Percentiles rank a stretch among this genome's conserved stretches.
phyloP scores from a whole-genome alignment of 2,113 vertebrate genomes.

The Semnornis frantzii region DNA sequence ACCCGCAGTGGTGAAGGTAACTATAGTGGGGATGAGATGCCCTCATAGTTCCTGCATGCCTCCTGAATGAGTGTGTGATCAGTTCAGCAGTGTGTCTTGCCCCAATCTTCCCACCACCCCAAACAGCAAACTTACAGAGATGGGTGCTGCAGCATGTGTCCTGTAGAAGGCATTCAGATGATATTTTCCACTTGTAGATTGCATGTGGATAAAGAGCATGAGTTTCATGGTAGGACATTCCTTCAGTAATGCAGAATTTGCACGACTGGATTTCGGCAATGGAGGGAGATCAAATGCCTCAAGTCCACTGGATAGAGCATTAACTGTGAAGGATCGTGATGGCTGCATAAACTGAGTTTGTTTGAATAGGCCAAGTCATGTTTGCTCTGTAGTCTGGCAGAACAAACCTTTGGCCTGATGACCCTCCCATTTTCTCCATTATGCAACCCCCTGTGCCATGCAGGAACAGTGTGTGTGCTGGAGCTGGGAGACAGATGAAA shows the following conservation, averaged over 20 bases:
- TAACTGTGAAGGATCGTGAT: not conserved
- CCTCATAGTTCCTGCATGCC: not conserved
- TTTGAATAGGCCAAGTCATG: not conserved
- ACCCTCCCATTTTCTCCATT: not conserved
- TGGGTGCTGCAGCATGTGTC: not conserved
- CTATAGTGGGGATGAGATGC: not conserved
- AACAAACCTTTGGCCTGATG: conserved; percentile 21
- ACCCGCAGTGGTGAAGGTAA: not conserved
- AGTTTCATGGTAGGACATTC: not conserved
- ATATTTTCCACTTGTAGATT: not conserved
- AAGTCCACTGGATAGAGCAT: not conserved
- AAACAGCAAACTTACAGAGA: not conserved
- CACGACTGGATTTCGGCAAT: fast-evolving
- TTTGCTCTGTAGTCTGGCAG: conserved; percentile 10
- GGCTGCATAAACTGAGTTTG: not conserved
- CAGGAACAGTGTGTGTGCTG: fast-evolving
- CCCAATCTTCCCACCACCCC: not conserved
- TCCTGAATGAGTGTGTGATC: not conserved
- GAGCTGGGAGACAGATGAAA: not conserved
- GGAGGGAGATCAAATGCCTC: not conserved
- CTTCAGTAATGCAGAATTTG: not conserved
- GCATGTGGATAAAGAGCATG: not conserved
- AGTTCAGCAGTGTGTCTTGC: not conserved
- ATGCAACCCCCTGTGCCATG: not conserved
- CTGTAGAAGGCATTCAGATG: not conserved